A percentile compares a stretch with the other conserved stretches of the same genome.
Evolutionary conservation across 2,113 vertebrate genomes (phyloP).

Genomic region (Ictalurus furcatus): DNA sequence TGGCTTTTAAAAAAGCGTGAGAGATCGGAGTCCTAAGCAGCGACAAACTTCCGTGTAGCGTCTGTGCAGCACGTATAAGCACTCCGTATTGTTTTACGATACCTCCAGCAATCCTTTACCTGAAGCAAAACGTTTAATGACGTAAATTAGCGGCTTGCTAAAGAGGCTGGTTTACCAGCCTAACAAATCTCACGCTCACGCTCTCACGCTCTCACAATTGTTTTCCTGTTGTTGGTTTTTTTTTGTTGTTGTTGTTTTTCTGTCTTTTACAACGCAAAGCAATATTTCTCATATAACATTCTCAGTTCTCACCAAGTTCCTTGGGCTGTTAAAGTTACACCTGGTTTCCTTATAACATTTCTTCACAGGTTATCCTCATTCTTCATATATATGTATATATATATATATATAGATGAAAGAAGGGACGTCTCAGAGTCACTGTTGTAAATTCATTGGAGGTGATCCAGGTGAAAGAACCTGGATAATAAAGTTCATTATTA

Average conservation of each 20-base stretch:
- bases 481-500: conserved; percentile 23
- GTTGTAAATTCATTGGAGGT: neutral
- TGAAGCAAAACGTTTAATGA: neutral
- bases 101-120: neutral
- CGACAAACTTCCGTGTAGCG: conserved; percentile 31
- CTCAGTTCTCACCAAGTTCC: neutral
- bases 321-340: neutral
- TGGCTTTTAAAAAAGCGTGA: too few relatives aligned
- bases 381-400: neutral
- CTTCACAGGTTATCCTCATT: neutral
- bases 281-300: neutral
- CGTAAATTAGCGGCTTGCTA: too few relatives aligned
- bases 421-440: neutral
- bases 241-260: neutral
- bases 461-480: conserved; percentile 2
- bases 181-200: neutral
- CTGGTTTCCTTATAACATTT: neutral
- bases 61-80: neutral
- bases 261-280: neutral
- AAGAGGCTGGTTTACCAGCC: neutral
- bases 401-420: neutral
- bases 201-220: neutral
- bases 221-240: neutral
- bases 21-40: neutral
- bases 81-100: neutral